Evolutionary conservation across 2,888 invertebrate genomes (phyloP).

Genomic region (Drosophila anomelani): DNA sequence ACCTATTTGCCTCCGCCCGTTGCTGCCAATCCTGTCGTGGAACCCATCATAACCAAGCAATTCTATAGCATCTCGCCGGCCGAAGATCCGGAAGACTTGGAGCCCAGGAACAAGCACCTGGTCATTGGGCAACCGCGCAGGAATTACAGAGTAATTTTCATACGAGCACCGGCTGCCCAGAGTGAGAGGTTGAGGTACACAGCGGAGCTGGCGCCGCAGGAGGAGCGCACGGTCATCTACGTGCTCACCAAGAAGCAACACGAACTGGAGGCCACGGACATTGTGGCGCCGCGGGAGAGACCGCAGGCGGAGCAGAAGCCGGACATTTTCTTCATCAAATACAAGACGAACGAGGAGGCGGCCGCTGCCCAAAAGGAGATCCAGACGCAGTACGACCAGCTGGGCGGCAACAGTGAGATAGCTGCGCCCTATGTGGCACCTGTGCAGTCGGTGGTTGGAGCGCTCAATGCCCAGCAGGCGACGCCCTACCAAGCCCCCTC

Average conservation of each 20-base stretch:
- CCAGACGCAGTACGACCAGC: conserved; percentile 82
- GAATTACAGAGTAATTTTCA: conserved; percentile 84
- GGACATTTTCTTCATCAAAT: conserved; percentile 84
- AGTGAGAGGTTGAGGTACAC: conserved; percentile 69
- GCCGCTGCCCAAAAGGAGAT: conserved; percentile 82
- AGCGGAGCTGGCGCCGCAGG: conserved; percentile 82
- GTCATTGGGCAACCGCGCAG: conserved; percentile 81
- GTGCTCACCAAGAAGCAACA: conserved; percentile 82
- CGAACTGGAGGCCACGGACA: conserved; percentile 77
- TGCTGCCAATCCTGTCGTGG: conserved; percentile 26
- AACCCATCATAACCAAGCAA: conserved; percentile 82
- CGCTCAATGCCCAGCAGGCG: conserved; percentile 52
- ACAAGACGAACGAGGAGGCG: conserved; percentile 83
- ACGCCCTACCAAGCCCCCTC: not conserved
- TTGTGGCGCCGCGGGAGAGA: conserved; percentile 72
- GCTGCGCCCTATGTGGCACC: conserved; percentile 80
- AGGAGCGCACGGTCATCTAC: conserved; percentile 84
- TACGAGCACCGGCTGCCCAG: conserved; percentile 80
- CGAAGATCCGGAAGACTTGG: conserved; percentile 76
- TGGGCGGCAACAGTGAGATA: conserved; percentile 81
- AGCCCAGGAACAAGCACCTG: conserved; percentile 69
- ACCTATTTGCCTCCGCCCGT: conserved; percentile 55
- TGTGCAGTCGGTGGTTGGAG: conserved; percentile 80
- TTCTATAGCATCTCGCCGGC: conserved; percentile 83
- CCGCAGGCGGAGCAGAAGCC: conserved; percentile 76